Conservation (phyloP, 2,888 invertebrate species). For the Tuta absoluta region DNA sequence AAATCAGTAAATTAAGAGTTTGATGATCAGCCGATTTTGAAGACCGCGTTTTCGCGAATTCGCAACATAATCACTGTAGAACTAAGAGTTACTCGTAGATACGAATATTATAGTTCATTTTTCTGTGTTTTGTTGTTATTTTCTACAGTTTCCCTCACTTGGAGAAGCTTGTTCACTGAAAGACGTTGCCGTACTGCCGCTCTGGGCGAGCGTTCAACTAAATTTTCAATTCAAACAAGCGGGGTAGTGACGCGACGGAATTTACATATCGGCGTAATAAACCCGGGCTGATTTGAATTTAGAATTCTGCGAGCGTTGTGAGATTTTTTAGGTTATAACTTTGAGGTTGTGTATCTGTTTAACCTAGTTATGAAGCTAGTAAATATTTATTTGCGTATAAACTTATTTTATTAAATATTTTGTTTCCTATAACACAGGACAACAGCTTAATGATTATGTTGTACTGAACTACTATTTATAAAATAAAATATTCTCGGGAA, state of each 20-base stretch:
- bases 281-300: constrained; percentile 77
- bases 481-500: no score
- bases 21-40: neutral
- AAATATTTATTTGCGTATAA: neutral
- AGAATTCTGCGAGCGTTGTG: constrained; percentile 66
- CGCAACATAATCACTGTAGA: neutral
- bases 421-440: no score
- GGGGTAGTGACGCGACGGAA: constrained; percentile 80
- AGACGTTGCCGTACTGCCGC: constrained; percentile 77
- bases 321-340: constrained; percentile 42
- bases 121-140: constrained; percentile 34
- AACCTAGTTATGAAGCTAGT: neutral
- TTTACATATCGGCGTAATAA: constrained; percentile 81
- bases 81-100: neutral
- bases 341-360: constrained; percentile 5
- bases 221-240: constrained; percentile 81
- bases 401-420: no score
- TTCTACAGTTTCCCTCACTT: neutral
- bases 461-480: no score
- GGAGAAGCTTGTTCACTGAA: constrained; percentile 75
- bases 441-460: no score
- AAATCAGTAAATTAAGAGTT: neutral
- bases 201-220: constrained; percentile 72
- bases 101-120: constrained; percentile 33
- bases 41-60: neutral